Evolutionary conservation across 2,888 invertebrate genomes (phyloP), one percentile per base, ranked within the genome.

Genomic region (Cephus sareptanus): DNA sequence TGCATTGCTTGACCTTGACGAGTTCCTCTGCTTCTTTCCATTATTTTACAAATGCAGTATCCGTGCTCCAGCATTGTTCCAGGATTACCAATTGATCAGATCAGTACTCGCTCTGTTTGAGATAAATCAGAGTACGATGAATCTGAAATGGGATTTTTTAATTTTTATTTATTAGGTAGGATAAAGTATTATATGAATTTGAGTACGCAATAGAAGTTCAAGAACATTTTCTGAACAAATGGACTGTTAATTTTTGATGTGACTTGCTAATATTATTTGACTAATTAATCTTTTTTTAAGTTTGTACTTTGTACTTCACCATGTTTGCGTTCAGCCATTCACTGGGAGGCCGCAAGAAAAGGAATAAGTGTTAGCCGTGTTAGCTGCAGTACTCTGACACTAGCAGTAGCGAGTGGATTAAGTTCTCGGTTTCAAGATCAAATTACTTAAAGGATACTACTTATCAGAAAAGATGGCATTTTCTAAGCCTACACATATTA

Each of bases 401-500:
- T 9, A 23, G 56, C 23, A 1, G 1, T 23, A 56, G 23, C 56
- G 56, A 9, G 56, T 56, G 56, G 56, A 15, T 23, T 56, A 4
- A 15, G 9, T 56, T 56, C 9, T 23, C 56, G 9, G 23, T 56
- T 56, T 9, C 2, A 1, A 23, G 6, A 56, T 56, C 23, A 23
- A 23, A 9, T 23, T 6, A 23, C 23, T 23, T 2, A 56, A 56
- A 56, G 56, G 23, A 56, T 23, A 56, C 9, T 56, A 6, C 0
- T 56, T 23, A 9, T 56, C 23, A 23, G 4, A 23, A n/a, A 93
- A 91, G 89, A 95, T 95, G 95, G 92, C 94, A 77, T 92, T 95
- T 80, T 95, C 95, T 34, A 96, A 95, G 91, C 96, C 96, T 13
- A 83, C 83, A 11, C 85, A 91, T 79, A 79, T 91, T 34, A 88